These are phyloP conservation scores for Micrasema longulum DNA, from an alignment of 1,140 invertebrate genomes.

Conservation along the genomic window DNA sequence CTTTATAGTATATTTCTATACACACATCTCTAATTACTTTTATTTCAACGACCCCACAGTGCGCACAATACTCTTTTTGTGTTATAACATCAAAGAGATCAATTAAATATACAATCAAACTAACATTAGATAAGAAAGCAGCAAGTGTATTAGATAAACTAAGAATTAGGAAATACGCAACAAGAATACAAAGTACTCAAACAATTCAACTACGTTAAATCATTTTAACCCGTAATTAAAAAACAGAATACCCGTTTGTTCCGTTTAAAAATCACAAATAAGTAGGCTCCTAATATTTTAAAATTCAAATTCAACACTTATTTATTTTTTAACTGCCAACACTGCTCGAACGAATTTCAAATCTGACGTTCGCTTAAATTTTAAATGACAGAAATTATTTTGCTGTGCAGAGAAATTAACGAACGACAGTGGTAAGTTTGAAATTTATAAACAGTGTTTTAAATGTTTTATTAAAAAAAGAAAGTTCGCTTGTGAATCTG, in stretches of 20 bases:
- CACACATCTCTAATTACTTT: too few relatives aligned
- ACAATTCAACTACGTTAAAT: constrained; percentile 26
- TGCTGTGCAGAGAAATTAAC: too few relatives aligned
- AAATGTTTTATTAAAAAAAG: background rate
- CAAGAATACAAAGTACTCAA: constrained; percentile 8
- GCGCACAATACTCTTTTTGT: too few relatives aligned
- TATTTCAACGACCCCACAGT: too few relatives aligned
- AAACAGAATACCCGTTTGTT: constrained; percentile 34
- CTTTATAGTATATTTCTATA: too few relatives aligned
- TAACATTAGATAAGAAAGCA: background rate
- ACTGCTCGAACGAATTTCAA: background rate
- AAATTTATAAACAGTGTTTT: too few relatives aligned
- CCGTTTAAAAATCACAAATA: constrained; percentile 15
- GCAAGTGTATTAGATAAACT: too few relatives aligned
- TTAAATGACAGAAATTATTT: too few relatives aligned
- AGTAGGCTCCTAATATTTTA: constrained; percentile 2
- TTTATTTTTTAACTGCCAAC: background rate
- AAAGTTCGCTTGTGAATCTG: constrained; percentile 13
- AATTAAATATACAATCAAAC: background rate
- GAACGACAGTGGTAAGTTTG: too few relatives aligned
- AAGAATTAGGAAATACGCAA: constrained; percentile 17
- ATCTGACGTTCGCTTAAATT: constrained; percentile 5
- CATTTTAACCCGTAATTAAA: constrained; percentile 26
- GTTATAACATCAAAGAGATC: too few relatives aligned
- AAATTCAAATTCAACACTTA: background rate